Conservation (phyloP, 2,888 invertebrate genomes). For the Ryuthela nishihirai region DNA sequence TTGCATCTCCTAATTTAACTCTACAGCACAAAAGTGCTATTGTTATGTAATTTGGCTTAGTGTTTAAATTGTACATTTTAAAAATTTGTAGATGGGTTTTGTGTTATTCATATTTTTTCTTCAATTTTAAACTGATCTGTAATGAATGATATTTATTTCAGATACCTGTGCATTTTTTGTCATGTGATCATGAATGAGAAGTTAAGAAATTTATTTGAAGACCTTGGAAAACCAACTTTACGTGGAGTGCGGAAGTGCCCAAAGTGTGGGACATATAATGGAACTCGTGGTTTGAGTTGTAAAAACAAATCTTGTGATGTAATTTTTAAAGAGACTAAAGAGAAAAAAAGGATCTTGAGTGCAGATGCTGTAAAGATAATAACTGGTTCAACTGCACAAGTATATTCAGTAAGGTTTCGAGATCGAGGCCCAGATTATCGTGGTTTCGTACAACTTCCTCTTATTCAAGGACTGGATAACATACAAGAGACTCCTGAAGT, state of each 20-base stretch:
- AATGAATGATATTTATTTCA: no score
- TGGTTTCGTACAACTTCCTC: slow-evolving; percentile 64
- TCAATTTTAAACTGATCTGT: no score
- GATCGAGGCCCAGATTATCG: slow-evolving; percentile 67
- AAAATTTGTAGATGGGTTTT: no score
- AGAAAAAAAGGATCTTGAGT: slow-evolving; percentile 53
- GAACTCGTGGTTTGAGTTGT: slow-evolving; percentile 66
- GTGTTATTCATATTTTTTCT: no score
- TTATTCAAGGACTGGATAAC: slow-evolving; percentile 40
- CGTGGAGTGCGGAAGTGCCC: slow-evolving; percentile 70
- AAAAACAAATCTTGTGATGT: slow-evolving; percentile 67
- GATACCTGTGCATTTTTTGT: no score
- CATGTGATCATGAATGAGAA: slow-evolving; percentile 13
- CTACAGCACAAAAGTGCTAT: no score
- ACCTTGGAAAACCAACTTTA: slow-evolving; percentile 62
- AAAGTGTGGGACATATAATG: slow-evolving; percentile 70
- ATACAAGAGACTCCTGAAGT: slow-evolving; percentile 39
- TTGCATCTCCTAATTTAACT: no score
- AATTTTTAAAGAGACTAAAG: slow-evolving; percentile 61
- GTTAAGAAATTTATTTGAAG: slow-evolving; percentile 52
- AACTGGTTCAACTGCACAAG: slow-evolving; percentile 58
- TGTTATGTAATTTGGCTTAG: no score
- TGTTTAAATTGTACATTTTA: no score
- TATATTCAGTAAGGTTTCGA: slow-evolving; percentile 65
- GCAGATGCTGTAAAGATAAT: slow-evolving; percentile 64